Percentiles rank a stretch among this genome's conserved stretches.
phyloP scores from a whole-genome alignment of 2,113 vertebrate genomes.

The Dasyprocta punctata region DNA sequence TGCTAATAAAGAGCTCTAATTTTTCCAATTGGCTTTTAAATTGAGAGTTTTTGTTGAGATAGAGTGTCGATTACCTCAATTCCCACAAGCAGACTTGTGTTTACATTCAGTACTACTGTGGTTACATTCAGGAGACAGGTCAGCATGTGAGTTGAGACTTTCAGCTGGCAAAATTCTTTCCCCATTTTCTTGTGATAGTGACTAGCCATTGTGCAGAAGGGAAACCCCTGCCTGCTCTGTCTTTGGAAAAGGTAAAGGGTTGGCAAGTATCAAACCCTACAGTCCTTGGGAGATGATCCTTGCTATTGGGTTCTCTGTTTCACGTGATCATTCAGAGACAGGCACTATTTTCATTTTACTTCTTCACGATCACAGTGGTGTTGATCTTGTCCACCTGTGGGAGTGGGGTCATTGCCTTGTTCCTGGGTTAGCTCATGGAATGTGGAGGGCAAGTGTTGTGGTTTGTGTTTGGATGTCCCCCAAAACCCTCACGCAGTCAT shows the following conservation, averaged over 20 bases:
- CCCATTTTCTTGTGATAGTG: background rate
- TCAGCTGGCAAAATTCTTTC: background rate
- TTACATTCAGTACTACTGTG: background rate
- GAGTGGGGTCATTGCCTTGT: background rate
- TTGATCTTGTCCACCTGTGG: background rate
- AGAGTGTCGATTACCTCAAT: too few species aligned
- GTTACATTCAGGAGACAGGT: background rate
- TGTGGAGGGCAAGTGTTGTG: background rate
- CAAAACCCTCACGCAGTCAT: too few species aligned
- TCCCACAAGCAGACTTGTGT: background rate
- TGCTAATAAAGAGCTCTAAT: too few species aligned
- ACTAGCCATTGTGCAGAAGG: background rate
- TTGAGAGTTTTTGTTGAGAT: too few species aligned
- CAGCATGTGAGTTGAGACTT: background rate
- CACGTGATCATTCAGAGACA: background rate
- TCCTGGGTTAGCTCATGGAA: background rate
- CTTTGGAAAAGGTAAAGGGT: background rate
- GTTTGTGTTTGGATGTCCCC: too few species aligned
- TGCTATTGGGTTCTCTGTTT: background rate
- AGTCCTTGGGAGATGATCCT: background rate
- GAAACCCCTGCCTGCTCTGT: background rate
- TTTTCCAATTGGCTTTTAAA: too few species aligned
- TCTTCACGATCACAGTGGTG: background rate
- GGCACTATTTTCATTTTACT: background rate
- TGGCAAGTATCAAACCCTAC: background rate